Conservation (phyloP, 2,113 vertebrate species). For the Zapus hudsonius region DNA sequence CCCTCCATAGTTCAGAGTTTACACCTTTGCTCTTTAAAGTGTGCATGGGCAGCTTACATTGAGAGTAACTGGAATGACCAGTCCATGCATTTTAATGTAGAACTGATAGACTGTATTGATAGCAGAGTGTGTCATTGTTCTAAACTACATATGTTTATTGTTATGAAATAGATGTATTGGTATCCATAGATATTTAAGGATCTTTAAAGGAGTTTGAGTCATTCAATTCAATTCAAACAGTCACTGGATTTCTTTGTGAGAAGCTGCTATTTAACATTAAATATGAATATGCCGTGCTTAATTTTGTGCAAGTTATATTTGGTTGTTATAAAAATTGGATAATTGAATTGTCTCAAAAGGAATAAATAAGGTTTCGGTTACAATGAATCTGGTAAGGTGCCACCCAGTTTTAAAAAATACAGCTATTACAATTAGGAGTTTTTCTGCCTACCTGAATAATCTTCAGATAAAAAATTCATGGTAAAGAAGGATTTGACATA, state of each 20-base stretch:
- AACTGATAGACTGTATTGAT: not conserved
- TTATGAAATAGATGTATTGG: not conserved
- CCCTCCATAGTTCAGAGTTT: not conserved
- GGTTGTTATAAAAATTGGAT: not conserved
- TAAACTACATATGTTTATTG: too few species aligned
- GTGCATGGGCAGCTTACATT: not conserved
- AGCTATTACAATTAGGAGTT: not conserved
- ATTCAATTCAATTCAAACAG: not conserved
- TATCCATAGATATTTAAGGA: not conserved
- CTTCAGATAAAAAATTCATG: not conserved
- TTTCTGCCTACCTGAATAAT: not conserved
- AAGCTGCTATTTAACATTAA: too few species aligned
- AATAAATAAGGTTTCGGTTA: not conserved
- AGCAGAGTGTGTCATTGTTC: not conserved
- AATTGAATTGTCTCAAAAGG: not conserved
- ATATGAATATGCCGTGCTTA: not conserved
- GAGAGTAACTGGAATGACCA: not conserved
- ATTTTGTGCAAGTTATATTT: not conserved
- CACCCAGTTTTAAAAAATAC: not conserved
- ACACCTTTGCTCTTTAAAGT: conserved; percentile 23
- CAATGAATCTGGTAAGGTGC: not conserved
- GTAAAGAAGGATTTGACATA: not conserved
- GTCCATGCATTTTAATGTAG: not conserved
- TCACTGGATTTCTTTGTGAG: too few species aligned
- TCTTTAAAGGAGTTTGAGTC: not conserved